These are phyloP conservation scores for Ophioninae sp. DNA, from an alignment of 2,888 invertebrate species.

Conservation along the genomic window DNA sequence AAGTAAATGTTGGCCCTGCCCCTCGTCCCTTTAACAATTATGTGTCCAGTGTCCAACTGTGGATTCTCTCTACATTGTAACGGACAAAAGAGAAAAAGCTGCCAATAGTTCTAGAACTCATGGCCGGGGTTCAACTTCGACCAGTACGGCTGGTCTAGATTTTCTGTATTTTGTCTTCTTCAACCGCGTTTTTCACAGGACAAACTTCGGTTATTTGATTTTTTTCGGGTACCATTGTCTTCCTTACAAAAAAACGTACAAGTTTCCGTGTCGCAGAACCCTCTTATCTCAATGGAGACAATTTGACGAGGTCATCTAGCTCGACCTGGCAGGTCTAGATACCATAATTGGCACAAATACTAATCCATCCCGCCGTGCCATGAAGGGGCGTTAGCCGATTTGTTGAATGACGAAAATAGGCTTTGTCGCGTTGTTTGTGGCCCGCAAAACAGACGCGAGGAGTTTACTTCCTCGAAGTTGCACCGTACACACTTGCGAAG, in stretches of 20 bases:
- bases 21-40: constrained; percentile 7
- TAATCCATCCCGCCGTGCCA: background rate
- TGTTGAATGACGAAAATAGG: background rate
- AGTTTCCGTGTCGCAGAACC: too few relatives aligned
- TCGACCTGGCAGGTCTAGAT: background rate
- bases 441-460: constrained; percentile 29
- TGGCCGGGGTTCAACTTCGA: background rate
- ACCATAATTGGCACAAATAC: background rate
- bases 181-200: background rate
- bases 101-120: too few relatives aligned
- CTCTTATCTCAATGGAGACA: background rate
- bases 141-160: background rate
- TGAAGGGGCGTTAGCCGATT: background rate
- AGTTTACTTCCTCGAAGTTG: constrained; percentile 40
- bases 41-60: background rate
- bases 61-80: background rate
- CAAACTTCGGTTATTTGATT: background rate
- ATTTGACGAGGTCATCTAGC: background rate
- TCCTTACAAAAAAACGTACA: background rate
- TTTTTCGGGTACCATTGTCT: background rate
- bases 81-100: background rate
- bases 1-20: background rate
- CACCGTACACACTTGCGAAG: background rate
- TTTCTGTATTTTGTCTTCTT: background rate
- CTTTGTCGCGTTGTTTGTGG: constrained; percentile 19